Evolutionary conservation across 1,140 invertebrate genomes (phyloP).

Genomic region (Bombus pascuorum): DNA sequence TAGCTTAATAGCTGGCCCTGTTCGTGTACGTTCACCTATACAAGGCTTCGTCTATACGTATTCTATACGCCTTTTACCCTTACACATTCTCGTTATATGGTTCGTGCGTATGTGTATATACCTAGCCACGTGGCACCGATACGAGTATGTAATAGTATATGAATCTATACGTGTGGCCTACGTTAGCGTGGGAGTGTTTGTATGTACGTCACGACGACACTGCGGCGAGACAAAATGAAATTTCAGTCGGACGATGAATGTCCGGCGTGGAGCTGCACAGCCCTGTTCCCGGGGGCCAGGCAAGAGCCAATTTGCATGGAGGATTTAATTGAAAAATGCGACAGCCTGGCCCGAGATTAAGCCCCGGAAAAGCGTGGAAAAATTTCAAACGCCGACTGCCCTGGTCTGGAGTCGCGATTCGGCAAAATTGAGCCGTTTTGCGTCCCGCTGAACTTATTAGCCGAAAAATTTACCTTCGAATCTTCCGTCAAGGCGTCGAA

Average conservation of each 20-base stretch:
- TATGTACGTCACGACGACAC: conserved; percentile 44
- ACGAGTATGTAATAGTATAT: neutral
- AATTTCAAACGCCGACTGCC: conserved; percentile 36
- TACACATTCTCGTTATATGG: neutral
- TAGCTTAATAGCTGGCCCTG: conserved; percentile 33
- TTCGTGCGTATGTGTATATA: neutral
- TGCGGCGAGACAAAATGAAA: conserved; percentile 58
- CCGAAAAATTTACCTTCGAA: neutral
- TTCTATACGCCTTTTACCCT: neutral
- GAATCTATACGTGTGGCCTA: no score
- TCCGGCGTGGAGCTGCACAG: conserved; percentile 7
- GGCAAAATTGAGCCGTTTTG: conserved; percentile 46
- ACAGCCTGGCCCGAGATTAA: conserved; percentile 57
- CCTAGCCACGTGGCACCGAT: neutral
- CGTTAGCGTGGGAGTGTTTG: neutral
- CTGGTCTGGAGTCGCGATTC: conserved; percentile 17
- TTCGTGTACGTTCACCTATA: neutral
- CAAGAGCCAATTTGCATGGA: conserved; percentile 65
- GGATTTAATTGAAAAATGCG: conserved; percentile 71
- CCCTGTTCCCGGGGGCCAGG: conserved; percentile 21
- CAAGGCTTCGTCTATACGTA: neutral
- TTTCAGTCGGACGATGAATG: conserved; percentile 58
- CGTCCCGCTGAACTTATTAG: conserved; percentile 4
- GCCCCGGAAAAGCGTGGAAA: conserved; percentile 45
- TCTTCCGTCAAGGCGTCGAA: neutral